Conservation (phyloP, 2,888 invertebrate genomes). For the Autographa gamma region DNA sequence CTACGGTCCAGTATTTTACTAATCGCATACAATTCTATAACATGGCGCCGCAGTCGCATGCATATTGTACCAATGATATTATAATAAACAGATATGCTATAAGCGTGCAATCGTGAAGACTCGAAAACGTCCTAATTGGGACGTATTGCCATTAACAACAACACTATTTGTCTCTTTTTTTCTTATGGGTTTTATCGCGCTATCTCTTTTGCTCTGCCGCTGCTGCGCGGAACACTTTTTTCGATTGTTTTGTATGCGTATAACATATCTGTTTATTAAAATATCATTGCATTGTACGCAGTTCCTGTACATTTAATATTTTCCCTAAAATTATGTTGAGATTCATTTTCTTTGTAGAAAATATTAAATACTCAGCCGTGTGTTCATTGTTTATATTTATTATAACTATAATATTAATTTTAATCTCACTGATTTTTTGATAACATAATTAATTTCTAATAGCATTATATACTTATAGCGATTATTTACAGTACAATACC, state of each 20-base stretch:
- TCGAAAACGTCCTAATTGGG: too few species aligned
- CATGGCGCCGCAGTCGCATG: slow-evolving; percentile 68
- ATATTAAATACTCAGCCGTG: slow-evolving; percentile 77
- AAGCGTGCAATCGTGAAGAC: too few species aligned
- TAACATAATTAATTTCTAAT: slow-evolving; percentile 83
- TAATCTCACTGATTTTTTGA: slow-evolving; percentile 88
- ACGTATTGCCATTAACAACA: too few species aligned
- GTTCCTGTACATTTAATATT: slow-evolving; percentile 76
- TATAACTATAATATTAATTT: slow-evolving; percentile 80
- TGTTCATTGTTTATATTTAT: slow-evolving; percentile 64
- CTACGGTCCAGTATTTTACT: slow-evolving; percentile 76
- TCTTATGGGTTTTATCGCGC: too few species aligned
- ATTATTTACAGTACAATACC: slow-evolving; percentile 81
- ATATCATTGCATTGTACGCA: slow-evolving; percentile 70
- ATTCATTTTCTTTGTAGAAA: slow-evolving; percentile 72
- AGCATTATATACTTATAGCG: slow-evolving; percentile 82
- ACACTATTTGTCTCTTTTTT: too few species aligned
- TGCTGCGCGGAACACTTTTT: too few species aligned
- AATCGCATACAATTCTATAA: slow-evolving; percentile 75
- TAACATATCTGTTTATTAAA: too few species aligned
- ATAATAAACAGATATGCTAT: too few species aligned
- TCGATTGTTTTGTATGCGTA: too few species aligned
- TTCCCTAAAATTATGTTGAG: slow-evolving; percentile 68
- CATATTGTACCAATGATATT: too few species aligned
- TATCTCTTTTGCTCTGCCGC: too few species aligned